phyloP scores from a whole-genome alignment of 2,113 vertebrate genomes.

The Semnornis frantzii region DNA sequence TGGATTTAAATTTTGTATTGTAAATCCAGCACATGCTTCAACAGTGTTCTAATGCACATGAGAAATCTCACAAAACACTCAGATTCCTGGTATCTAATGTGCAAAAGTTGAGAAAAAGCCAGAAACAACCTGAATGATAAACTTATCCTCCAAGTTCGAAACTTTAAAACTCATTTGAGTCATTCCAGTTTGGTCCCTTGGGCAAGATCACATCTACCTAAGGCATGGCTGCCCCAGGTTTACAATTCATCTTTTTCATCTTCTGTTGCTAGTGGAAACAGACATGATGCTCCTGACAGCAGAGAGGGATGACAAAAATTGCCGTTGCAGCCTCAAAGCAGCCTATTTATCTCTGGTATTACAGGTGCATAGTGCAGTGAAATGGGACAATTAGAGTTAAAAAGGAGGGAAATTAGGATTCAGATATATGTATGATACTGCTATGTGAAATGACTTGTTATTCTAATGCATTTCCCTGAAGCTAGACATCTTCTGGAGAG shows the following conservation, averaged over 20 bases:
- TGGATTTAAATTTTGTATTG: neutral
- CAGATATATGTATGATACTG: neutral
- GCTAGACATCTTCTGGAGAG: neutral
- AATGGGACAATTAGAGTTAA: conserved; percentile 27
- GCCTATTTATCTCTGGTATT: conserved; percentile 18
- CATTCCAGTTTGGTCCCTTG: neutral
- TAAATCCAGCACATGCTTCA: neutral
- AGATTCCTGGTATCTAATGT: neutral
- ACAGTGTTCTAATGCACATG: neutral
- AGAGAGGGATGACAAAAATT: conserved; percentile 24
- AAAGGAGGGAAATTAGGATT: conserved; percentile 28
- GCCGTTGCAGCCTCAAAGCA: conserved; percentile 1
- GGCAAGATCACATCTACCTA: neutral
- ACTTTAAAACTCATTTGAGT: neutral
- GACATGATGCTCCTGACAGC: neutral
- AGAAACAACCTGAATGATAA: neutral
- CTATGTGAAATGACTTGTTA: conserved; percentile 20
- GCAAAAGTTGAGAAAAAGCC: neutral
- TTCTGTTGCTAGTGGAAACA: conserved; percentile 37
- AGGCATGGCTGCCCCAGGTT: neutral
- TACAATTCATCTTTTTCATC: neutral
- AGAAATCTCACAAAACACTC: neutral
- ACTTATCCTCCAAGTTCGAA: neutral
- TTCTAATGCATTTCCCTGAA: conserved; percentile 16
- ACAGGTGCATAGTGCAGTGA: neutral